phyloP scores from a whole-genome alignment of 2,113 vertebrate genomes.

The Cromileptes altivelis region DNA sequence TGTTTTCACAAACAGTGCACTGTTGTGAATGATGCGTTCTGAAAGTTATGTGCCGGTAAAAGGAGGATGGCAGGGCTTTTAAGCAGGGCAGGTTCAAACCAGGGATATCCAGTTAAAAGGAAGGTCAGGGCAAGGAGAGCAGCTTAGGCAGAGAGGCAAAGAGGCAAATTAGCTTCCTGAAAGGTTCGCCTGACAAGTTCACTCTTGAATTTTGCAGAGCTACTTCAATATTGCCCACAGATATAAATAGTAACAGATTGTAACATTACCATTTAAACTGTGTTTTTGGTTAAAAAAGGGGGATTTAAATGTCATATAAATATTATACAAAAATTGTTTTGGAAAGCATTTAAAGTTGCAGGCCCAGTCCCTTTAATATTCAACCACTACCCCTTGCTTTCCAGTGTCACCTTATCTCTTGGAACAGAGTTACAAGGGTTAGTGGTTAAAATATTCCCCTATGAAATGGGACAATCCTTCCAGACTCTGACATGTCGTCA shows the following conservation, averaged over 20 bases:
- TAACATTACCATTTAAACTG: too few species aligned
- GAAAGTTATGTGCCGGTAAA: slow-evolving; percentile 18
- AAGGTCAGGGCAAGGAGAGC: background rate
- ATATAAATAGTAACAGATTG: background rate
- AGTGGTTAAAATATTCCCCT: too few species aligned
- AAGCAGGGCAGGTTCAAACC: slow-evolving; percentile 5
- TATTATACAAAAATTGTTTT: background rate
- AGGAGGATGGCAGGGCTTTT: background rate
- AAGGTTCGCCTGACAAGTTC: slow-evolving; percentile 11
- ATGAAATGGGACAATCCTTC: too few species aligned
- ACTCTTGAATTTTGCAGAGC: background rate
- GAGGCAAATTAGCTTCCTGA: background rate
- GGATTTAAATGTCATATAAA: background rate
- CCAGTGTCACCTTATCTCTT: too few species aligned
- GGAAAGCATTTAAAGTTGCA: background rate
- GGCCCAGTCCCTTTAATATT: too few species aligned
- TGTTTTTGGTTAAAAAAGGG: background rate
- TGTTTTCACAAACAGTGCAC: slow-evolving; percentile 29
- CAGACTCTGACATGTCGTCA: too few species aligned
- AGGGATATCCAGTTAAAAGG: slow-evolving; percentile 39
- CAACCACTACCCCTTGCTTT: too few species aligned
- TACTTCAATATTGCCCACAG: background rate
- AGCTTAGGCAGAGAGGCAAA: too few species aligned
- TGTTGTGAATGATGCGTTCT: slow-evolving; percentile 31
- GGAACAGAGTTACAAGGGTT: too few species aligned